Base-by-base conservation (phyloP, 2,888 invertebrate genomes). In the Pollenia griseotomentosa region DNA sequence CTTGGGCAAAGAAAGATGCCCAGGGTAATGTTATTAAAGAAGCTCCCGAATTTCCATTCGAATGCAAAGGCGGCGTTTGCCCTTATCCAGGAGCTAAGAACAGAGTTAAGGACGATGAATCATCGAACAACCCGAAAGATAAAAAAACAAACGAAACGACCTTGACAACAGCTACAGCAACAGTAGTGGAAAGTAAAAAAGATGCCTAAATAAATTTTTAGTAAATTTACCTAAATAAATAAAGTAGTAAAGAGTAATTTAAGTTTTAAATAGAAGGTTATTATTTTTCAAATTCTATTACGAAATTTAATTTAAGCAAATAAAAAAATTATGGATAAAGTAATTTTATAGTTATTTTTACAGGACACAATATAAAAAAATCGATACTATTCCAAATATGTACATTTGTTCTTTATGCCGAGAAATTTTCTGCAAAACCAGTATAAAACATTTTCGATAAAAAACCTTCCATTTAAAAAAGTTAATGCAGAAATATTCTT, bases 1-100 rank as follows among this genome's bases (percentile, higher is more conserved):
- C 96, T 0, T 97, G 96, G 96, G 95, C 95, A 79, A 95, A 95
- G 81, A 95, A 96, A 91, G 95, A 95, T 88, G 95, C 94, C 23
- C 94, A 95, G 73, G 95, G 95, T 33, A 95, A 95, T 89, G 93
- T 94, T 0, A 94, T 94, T 59, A 93, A 92, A 78, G 89, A 90
- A 48, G 91, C 74, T 0, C 95, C 95, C 0, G 95, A 95, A 88
- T 95, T 95, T 80, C 95, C 95, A 11, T 95, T 95, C 88, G 94
- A 94, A 86, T 95, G 95, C 89, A 94, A 94, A 90, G 95, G 95
- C 48, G 95, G 95, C 1, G 94, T 94, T 0, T 95, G 95, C 42
- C 92, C 93, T 12, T 93, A 90, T 83, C 91, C 92, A 53, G 90
- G 89, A 16, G 85, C 89, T 9, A 88, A 89, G 57, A 89, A 89